Base-by-base conservation (phyloP, 2,888 invertebrate species). In the Ochropacha duplaris region DNA sequence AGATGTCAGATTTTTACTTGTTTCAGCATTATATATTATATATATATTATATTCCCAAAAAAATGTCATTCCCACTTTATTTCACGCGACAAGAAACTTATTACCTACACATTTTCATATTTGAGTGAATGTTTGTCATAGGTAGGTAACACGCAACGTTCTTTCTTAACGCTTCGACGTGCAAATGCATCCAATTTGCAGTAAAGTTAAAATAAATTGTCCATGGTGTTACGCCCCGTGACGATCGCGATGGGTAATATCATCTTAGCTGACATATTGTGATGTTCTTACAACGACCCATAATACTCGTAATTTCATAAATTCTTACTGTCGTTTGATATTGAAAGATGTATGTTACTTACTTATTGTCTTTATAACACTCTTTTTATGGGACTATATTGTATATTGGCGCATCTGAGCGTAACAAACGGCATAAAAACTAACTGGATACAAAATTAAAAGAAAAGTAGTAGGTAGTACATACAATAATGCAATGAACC, bases 131-230 rank as follows among this genome's bases (percentile, higher is more conserved):
- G 44, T 16, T 66, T 58, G 56, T 56, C n/a, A n/a, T n/a, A n/a
- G n/a, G n/a, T n/a, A n/a, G 55, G 58, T 60, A 56, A 55, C 50
- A 59, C 63, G 61, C 68, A 69, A 61, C 72, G 60, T 57, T 60
- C 65, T 72, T 67, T 67, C 68, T 78, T 79, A 74, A 81, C 69
- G 68, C 70, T 64, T 67, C 71, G 71, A 76, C 76, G 79, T 84
- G 81, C 78, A 80, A 84, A 81, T 83, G 84, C 86, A 86, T 86
- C 80, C 85, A 84, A 88, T 89, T 83, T 88, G 88, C 86, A 88
- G 79, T 88, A 84, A 88, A 86, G 74, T 76, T 69, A 71, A 71
- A 75, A 70, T 62, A 71, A 76, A 76, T 63, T 59, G 58, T 55
- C 55, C 55, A 34, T 31, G 31, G 31, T 52, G 28, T 19, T 44